Conservation (phyloP, 2,797 vertebrate species). For the Fratercula arctica region DNA sequence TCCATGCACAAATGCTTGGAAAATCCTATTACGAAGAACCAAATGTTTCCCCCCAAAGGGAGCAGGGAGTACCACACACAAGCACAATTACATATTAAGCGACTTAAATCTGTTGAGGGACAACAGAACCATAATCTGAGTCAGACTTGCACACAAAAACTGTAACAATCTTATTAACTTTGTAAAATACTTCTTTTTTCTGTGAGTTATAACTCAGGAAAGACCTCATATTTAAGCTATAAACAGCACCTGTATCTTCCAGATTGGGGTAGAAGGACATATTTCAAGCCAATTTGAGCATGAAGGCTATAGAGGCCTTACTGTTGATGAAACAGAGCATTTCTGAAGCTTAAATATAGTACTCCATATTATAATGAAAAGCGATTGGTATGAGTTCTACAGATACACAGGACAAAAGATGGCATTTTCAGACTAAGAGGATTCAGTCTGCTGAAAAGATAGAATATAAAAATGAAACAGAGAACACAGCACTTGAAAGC, state of each 20-base stretch:
- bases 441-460: slow-evolving; percentile 44
- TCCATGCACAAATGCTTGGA: neutral
- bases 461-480: slow-evolving; percentile 51
- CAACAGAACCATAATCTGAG: neutral
- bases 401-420: neutral
- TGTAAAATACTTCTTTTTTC: neutral
- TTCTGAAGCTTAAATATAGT: neutral
- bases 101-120: neutral
- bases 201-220: neutral
- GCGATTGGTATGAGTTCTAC: neutral
- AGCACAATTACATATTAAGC: neutral
- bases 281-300: neutral
- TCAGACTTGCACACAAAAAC: neutral
- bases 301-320: neutral
- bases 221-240: neutral
- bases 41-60: neutral
- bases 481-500: slow-evolving; percentile 47
- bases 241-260: neutral
- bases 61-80: neutral
- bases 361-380: neutral
- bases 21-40: neutral
- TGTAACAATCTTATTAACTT: neutral
- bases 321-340: neutral
- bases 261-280: neutral
- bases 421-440: neutral